These are phyloP conservation scores for Mormyrus hasselquistii DNA, from an alignment of 2,797 vertebrate species.

Conservation along the genomic window DNA sequence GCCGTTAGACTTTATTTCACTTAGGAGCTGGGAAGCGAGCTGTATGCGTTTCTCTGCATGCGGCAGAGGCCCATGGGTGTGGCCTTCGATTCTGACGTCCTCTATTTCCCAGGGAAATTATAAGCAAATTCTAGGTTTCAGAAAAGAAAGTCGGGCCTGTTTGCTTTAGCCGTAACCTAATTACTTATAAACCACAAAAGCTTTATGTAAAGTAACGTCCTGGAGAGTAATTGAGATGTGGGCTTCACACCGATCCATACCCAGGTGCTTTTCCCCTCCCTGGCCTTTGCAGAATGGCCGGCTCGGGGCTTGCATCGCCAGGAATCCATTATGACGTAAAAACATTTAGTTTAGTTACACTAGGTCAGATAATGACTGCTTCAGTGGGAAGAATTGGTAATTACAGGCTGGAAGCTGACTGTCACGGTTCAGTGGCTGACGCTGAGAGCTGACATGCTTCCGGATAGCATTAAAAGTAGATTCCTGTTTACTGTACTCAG, in stretches of 20 bases:
- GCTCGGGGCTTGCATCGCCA: background rate
- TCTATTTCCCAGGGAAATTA: slow-evolving; percentile 7
- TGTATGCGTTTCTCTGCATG: background rate
- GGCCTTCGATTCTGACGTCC: background rate
- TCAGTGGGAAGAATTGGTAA: background rate
- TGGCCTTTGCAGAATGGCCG: background rate
- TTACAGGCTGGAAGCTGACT: background rate
- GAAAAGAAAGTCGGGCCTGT: background rate
- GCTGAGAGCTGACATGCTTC: background rate
- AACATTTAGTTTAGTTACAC: background rate
- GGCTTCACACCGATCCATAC: too few species aligned
- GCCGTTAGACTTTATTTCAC: background rate
- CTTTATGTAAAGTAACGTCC: background rate
- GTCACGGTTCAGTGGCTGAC: background rate
- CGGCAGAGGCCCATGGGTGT: background rate
- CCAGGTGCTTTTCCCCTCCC: background rate
- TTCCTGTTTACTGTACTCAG: background rate
- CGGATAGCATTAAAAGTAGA: background rate
- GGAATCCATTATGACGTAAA: background rate
- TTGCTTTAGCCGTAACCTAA: background rate
- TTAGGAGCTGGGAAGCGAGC: background rate
- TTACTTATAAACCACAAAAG: background rate
- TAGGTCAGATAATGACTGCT: background rate
- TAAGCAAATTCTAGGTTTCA: background rate
- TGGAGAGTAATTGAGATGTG: background rate